Evolutionary conservation across 1,140 invertebrate genomes (phyloP).

Genomic region (Papilio helenus): DNA sequence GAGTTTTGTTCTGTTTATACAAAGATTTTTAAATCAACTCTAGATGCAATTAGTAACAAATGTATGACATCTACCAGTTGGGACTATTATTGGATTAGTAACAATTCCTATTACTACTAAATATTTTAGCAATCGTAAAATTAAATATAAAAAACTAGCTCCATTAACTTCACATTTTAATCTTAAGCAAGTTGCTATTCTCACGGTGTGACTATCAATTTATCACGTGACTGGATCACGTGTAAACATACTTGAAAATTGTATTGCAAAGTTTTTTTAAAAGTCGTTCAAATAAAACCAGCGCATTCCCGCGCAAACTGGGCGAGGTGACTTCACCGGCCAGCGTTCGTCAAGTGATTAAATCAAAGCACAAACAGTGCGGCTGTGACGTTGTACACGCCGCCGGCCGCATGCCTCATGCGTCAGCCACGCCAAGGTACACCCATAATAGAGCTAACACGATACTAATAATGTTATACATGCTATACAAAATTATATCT

Average conservation of each 20-base stretch:
- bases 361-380: conserved; percentile 64
- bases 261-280: background rate
- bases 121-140: background rate
- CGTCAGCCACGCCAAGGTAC: conserved; percentile 67
- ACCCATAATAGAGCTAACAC: conserved; percentile 74
- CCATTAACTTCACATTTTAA: background rate
- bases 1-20: too few relatives aligned
- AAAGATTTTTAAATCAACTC: too few relatives aligned
- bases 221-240: background rate
- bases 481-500: background rate
- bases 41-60: too few relatives aligned
- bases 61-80: background rate
- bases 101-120: background rate
- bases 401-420: conserved; percentile 71
- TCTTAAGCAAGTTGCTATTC: background rate
- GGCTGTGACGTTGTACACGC: conserved; percentile 56
- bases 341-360: conserved; percentile 62
- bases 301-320: conserved; percentile 5
- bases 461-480: conserved; percentile 57
- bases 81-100: background rate
- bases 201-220: background rate
- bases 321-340: conserved; percentile 52
- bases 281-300: background rate
- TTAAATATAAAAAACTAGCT: background rate
- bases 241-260: background rate